A percentile compares a stretch with the other conserved stretches of the same genome.
phyloP scores from a whole-genome alignment of 2,113 vertebrate species.

The Mystacornis crossleyi region DNA sequence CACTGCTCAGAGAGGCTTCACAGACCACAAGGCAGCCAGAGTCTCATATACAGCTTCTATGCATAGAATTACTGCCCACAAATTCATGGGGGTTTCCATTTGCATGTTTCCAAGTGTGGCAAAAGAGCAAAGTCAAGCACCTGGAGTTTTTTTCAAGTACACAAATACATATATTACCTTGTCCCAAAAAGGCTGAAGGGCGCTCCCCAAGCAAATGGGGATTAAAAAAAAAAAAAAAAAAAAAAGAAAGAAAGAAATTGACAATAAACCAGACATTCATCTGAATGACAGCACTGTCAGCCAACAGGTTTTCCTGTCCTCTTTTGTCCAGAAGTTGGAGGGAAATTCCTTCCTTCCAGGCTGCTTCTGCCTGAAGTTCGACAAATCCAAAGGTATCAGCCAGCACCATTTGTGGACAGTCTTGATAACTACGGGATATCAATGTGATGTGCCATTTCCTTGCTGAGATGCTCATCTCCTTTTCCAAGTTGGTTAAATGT shows the following conservation, averaged over 20 bases:
- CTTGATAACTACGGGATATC: not conserved
- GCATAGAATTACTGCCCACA: not conserved
- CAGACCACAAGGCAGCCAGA: not conserved
- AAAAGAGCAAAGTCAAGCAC: not conserved
- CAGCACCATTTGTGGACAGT: not conserved
- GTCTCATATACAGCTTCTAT: rapidly evolving
- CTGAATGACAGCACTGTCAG: not conserved
- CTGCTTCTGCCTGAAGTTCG: not conserved
- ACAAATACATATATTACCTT: not conserved
- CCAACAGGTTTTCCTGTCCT: not conserved
- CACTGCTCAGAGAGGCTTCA: not conserved
- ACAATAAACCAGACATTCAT: not conserved
- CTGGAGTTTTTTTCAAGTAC: not conserved
- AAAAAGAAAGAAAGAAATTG: not conserved
- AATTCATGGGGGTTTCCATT: not conserved
- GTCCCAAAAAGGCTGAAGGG: not conserved
- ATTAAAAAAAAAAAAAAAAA: not conserved
- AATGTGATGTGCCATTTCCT: not conserved
- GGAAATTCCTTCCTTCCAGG: not conserved
- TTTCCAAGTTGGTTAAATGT: not conserved
- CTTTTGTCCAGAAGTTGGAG: not conserved
- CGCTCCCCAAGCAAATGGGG: not conserved
- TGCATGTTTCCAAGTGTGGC: not conserved
- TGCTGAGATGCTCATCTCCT: not conserved
- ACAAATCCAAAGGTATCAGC: not conserved